Conservation (phyloP, 2,113 vertebrate genomes). For the Archocentrus centrarchus region DNA sequence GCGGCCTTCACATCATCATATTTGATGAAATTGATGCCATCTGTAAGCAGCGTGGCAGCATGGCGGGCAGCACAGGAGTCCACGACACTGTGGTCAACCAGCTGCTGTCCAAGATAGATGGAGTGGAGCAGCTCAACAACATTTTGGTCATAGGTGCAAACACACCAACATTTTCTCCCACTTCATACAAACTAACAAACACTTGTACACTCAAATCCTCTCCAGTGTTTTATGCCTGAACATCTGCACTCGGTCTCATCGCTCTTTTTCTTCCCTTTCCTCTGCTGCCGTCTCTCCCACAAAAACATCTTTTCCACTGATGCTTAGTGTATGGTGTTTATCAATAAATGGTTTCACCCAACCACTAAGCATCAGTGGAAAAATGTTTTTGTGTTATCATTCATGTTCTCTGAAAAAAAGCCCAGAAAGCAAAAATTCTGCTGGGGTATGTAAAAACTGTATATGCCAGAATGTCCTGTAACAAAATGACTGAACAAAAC, state of each 20-base stretch:
- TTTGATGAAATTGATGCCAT: slow-evolving; percentile 98
- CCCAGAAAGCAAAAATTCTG: too few relatives aligned
- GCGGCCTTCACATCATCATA: slow-evolving; percentile 97
- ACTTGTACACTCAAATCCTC: not conserved
- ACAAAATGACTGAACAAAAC: too few relatives aligned
- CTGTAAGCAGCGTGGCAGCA: slow-evolving; percentile 97
- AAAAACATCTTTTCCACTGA: too few relatives aligned
- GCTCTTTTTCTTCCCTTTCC: not conserved
- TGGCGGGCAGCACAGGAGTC: slow-evolving; percentile 96
- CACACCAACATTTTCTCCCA: not conserved
- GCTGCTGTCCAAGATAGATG: slow-evolving; percentile 96
- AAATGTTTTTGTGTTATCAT: too few relatives aligned
- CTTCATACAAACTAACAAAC: not conserved
- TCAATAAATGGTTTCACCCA: too few relatives aligned
- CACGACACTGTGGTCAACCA: slow-evolving; percentile 98
- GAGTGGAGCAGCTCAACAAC: slow-evolving; percentile 98
- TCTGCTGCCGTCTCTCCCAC: slow-evolving; percentile 12
- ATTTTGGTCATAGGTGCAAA: slow-evolving; percentile 93
- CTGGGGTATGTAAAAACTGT: too few relatives aligned
- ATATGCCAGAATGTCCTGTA: too few relatives aligned
- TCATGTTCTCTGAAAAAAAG: too few relatives aligned
- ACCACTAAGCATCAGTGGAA: too few relatives aligned
- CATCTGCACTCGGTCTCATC: slow-evolving; percentile 13
- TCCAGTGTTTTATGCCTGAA: not conserved
- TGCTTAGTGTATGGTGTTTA: too few relatives aligned